phyloP scores from a whole-genome alignment of 2,797 vertebrate genomes.

The Bufotes viridis region DNA sequence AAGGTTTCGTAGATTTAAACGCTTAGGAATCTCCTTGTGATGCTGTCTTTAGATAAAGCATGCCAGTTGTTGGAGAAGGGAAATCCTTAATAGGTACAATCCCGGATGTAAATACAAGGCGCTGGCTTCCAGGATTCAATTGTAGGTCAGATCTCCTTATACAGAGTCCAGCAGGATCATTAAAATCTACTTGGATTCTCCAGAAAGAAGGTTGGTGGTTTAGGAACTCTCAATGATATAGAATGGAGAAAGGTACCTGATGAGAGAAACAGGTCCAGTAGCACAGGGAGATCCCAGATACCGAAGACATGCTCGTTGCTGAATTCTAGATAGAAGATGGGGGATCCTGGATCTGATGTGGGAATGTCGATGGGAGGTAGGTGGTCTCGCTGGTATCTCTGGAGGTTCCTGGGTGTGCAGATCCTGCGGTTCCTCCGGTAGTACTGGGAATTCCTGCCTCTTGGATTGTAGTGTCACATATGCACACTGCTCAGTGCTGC shows the following conservation, averaged over 20 bases:
- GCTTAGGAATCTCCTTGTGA: constrained; percentile 26
- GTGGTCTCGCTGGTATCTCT: background rate
- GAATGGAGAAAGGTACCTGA: constrained; percentile 21
- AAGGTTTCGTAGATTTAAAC: background rate
- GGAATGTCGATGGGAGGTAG: background rate
- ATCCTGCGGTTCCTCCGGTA: background rate
- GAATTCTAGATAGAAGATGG: background rate
- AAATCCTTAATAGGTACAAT: constrained; percentile 31
- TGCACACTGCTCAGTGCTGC: constrained; percentile 52
- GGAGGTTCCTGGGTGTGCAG: background rate
- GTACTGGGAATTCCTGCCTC: constrained; percentile 46
- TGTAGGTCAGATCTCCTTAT: background rate
- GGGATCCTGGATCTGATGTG: background rate
- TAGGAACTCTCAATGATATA: background rate
- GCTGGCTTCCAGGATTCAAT: constrained; percentile 5
- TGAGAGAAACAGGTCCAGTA: constrained; percentile 10
- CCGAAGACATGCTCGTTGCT: background rate
- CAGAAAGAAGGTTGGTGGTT: background rate
- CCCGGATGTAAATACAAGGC: constrained; percentile 27
- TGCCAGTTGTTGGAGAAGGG: background rate
- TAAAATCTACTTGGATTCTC: background rate
- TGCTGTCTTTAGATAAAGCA: constrained; percentile 23
- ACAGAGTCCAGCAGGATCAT: background rate
- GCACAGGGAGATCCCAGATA: constrained; percentile 26
- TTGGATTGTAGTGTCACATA: constrained; percentile 45